A percentile compares a stretch with the other conserved stretches of the same genome.
Evolutionary conservation across 2,797 vertebrate genomes (phyloP).

Genomic region (Acanthurus tractus): DNA sequence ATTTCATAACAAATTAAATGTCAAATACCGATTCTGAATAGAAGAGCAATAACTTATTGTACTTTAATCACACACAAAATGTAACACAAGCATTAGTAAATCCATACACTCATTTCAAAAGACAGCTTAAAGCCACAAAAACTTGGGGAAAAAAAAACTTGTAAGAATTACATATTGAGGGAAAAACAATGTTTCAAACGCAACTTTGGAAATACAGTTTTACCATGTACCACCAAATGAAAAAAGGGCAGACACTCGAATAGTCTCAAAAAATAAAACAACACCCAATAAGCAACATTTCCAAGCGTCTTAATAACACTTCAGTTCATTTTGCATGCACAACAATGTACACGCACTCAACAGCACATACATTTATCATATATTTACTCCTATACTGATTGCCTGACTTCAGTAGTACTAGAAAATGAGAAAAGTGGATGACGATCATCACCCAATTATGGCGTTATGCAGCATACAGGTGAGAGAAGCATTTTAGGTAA

Average conservation of each 20-base stretch:
- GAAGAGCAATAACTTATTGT: conserved; percentile 93
- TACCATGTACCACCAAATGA: conserved; percentile 41
- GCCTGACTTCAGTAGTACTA: conserved; percentile 89
- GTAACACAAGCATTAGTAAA: conserved; percentile 78
- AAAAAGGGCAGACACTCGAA: conserved; percentile 62
- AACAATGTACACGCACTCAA: conserved; percentile 76
- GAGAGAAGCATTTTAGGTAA: not conserved
- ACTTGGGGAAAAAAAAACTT: conserved; percentile 51
- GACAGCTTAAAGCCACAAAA: conserved; percentile 79
- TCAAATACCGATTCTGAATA: conserved; percentile 53
- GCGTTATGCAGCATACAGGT: conserved; percentile 42
- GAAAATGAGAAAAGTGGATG: conserved; percentile 69
- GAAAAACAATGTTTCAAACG: conserved; percentile 52
- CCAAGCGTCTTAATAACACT: conserved; percentile 66
- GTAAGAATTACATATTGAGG: conserved; percentile 56
- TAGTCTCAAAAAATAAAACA: conserved; percentile 71
- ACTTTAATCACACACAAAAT: conserved; percentile 84
- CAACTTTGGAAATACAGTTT: conserved; percentile 51
- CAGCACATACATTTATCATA: conserved; percentile 71
- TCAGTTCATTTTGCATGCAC: conserved; percentile 75
- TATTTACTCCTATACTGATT: conserved; percentile 81
- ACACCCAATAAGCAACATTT: conserved; percentile 75
- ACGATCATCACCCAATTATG: conserved; percentile 29
- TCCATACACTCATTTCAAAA: conserved; percentile 77
- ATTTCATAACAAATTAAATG: conserved; percentile 18